These are phyloP conservation scores for Homalodisca vitripennis DNA, from an alignment of 1,140 invertebrate species.

Conservation along the genomic window DNA sequence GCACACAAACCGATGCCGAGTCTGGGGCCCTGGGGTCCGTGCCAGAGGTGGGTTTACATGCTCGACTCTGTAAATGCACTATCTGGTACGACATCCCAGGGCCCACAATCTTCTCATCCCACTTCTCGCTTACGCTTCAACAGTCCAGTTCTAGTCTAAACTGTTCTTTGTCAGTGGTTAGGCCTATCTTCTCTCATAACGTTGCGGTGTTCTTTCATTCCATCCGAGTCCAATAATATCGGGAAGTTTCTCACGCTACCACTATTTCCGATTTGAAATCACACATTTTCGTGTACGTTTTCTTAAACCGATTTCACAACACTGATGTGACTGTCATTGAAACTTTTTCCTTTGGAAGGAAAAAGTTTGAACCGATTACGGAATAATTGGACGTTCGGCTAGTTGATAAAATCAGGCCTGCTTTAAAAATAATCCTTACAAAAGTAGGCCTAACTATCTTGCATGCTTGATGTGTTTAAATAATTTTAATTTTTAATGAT, in stretches of 20 bases:
- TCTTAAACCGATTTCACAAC: no score
- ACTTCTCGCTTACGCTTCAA: slow-evolving; percentile 28
- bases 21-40: slow-evolving; percentile 73
- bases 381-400: no score
- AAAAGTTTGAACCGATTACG: no score
- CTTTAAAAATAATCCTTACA: background rate
- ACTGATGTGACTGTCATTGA: no score
- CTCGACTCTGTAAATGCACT: slow-evolving; percentile 96
- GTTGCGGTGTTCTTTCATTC: background rate
- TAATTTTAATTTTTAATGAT: background rate
- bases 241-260: no score
- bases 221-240: background rate
- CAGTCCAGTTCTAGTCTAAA: slow-evolving; percentile 12
- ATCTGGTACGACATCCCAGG: slow-evolving; percentile 95
- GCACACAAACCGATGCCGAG: no score
- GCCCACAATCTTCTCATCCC: slow-evolving; percentile 39
- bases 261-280: no score
- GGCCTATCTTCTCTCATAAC: slow-evolving; percentile 11
- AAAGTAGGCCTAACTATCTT: slow-evolving; percentile 17
- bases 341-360: background rate
- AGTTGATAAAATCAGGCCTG: no score
- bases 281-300: no score
- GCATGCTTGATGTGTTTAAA: slow-evolving; percentile 1
- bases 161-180: slow-evolving; percentile 8
- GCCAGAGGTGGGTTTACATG: slow-evolving; percentile 96